Evolutionary conservation across 2,113 vertebrate genomes (phyloP).

Genomic region (Chrysemys picta): DNA sequence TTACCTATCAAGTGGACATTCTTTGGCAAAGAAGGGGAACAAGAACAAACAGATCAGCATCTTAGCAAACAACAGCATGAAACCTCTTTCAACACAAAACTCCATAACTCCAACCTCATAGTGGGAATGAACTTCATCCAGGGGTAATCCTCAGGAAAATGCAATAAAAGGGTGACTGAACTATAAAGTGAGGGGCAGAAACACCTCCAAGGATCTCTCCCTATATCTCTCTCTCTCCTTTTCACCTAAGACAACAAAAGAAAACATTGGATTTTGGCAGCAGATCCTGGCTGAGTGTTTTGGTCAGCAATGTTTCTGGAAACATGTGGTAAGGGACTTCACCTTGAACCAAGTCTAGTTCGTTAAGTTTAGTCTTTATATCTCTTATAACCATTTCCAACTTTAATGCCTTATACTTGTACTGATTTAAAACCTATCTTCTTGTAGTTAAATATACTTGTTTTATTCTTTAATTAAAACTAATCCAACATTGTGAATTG

Average conservation of each 20-base stretch:
- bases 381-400: neutral
- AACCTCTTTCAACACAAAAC: neutral
- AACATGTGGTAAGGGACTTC: neutral
- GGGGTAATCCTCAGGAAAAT: neutral
- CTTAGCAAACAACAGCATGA: neutral
- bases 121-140: neutral
- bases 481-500: no score
- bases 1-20: neutral
- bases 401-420: neutral
- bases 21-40: neutral
- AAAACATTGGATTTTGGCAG: neutral
- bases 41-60: neutral
- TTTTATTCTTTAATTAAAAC: no score
- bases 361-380: neutral
- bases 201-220: neutral
- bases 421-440: neutral
- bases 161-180: neutral
- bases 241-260: neutral
- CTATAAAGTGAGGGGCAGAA: neutral
- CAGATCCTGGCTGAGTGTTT: neutral
- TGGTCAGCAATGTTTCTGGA: neutral
- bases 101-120: neutral
- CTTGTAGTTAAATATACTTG: no score
- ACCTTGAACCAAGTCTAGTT: neutral
- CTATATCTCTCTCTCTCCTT: neutral